These are phyloP conservation scores for Salvelinus namaycush DNA, from an alignment of 2,113 vertebrate genomes.

Conservation along the genomic window DNA sequence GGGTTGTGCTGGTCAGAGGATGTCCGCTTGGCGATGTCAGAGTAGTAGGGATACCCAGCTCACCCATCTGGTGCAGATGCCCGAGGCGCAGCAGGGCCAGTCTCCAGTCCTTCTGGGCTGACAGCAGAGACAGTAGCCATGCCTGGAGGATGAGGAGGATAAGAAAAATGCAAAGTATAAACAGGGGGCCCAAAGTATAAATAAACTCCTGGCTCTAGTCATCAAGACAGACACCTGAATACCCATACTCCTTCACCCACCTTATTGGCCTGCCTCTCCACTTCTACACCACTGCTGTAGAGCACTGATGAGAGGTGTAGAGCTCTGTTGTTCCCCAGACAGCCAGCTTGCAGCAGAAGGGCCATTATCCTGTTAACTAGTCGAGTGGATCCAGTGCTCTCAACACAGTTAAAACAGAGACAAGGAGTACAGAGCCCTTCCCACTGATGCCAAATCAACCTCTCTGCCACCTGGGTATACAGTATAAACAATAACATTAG, in stretches of 20 bases:
- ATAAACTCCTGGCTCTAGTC: background rate
- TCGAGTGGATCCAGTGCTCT: conserved; percentile 2
- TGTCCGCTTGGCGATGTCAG: conserved; percentile 75
- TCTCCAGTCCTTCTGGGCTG: conserved; percentile 73
- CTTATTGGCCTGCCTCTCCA: conserved; percentile 61
- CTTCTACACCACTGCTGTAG: conserved; percentile 68
- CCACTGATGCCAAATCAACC: conserved; percentile 52
- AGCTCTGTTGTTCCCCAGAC: conserved; percentile 68
- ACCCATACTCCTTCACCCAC: conserved; percentile 38
- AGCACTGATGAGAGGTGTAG: conserved; percentile 71
- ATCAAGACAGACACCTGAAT: background rate
- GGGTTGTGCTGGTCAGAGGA: conserved; percentile 59
- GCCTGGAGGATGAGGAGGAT: conserved; percentile 56
- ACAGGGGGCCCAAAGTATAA: too few relatives aligned
- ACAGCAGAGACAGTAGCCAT: conserved; percentile 70
- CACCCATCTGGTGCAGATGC: conserved; percentile 70
- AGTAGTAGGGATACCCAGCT: conserved; percentile 68
- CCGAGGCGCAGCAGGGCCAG: conserved; percentile 74
- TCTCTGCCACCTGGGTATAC: conserved; percentile 28
- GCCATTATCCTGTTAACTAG: conserved; percentile 57
- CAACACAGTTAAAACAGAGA: conserved; percentile 57
- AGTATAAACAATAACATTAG: background rate
- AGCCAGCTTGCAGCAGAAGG: conserved; percentile 74
- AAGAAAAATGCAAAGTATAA: background rate
- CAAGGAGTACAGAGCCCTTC: conserved; percentile 62